Evolutionary conservation across 2,797 vertebrate genomes (phyloP).

Genomic region (Myotis findleyi): DNA sequence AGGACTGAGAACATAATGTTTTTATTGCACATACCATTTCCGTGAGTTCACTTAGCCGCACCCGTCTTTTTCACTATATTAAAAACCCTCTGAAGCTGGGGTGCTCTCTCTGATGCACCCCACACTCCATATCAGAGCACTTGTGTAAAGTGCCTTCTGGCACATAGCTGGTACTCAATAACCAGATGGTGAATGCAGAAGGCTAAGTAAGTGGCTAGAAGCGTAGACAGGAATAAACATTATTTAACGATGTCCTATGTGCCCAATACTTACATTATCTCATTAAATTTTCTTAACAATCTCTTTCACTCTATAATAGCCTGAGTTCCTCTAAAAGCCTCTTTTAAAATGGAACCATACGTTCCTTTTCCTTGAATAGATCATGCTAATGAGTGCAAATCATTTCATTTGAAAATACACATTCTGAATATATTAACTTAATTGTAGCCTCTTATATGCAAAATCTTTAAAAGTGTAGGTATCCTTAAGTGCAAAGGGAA

Average conservation of each 20-base stretch:
- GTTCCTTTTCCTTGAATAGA: slow-evolving; percentile 48
- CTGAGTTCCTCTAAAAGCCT: not conserved
- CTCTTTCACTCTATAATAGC: not conserved
- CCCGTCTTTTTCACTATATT: not conserved
- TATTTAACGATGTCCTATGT: not conserved
- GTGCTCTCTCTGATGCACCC: not conserved
- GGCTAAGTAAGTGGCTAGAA: not conserved
- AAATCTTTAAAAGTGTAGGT: slow-evolving; percentile 3
- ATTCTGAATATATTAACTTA: slow-evolving; percentile 35
- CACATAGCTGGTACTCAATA: not conserved
- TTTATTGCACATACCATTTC: not conserved
- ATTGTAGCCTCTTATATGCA: slow-evolving; percentile 8
- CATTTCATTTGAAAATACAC: slow-evolving; percentile 45
- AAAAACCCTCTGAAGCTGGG: not conserved
- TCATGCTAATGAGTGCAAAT: not conserved
- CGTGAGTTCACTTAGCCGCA: not conserved
- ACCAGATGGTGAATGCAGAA: not conserved
- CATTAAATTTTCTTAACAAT: not conserved
- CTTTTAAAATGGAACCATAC: not conserved
- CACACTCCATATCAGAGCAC: not conserved
- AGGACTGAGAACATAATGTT: not conserved
- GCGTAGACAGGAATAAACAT: not conserved
- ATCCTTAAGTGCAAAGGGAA: not conserved
- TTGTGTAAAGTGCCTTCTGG: not conserved
- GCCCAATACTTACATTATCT: not conserved